phyloP scores from a whole-genome alignment of 2,888 invertebrate genomes.

The Disparrhopalites patrizii region DNA sequence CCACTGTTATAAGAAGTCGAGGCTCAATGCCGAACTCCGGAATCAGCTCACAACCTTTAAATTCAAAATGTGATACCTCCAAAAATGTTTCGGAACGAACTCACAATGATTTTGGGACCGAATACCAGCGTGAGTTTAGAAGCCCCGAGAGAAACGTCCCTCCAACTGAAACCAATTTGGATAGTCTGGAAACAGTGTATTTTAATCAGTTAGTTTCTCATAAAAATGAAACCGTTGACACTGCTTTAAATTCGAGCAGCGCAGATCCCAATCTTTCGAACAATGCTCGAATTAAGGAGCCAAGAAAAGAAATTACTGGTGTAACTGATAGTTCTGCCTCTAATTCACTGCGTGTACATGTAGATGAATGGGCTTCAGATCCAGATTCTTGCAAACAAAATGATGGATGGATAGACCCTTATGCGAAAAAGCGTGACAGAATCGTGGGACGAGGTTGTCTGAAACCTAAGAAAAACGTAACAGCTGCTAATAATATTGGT shows the following conservation, averaged over 20 bases:
- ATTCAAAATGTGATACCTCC: background rate
- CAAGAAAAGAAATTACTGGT: background rate
- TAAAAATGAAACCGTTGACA: background rate
- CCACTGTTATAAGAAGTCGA: background rate
- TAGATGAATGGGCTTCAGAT: no score
- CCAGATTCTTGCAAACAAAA: background rate
- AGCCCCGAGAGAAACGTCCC: background rate
- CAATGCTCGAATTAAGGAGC: background rate
- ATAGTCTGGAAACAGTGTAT: slow-evolving; percentile 13
- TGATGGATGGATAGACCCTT: background rate
- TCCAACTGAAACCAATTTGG: slow-evolving; percentile 19
- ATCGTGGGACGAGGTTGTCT: background rate
- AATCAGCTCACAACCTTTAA: background rate
- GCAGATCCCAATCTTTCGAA: background rate
- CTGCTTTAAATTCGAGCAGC: background rate
- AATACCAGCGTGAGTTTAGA: background rate
- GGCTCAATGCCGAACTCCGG: background rate
- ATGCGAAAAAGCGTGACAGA: background rate
- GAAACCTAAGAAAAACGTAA: no score
- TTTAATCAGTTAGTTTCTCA: background rate
- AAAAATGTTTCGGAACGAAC: background rate
- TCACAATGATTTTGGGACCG: background rate
- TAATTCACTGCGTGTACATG: background rate
- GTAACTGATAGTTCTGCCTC: background rate
- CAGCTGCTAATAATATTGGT: background rate